Evolutionary conservation across 2,888 invertebrate genomes (phyloP).

Genomic region (Auanema freiburgensis): DNA sequence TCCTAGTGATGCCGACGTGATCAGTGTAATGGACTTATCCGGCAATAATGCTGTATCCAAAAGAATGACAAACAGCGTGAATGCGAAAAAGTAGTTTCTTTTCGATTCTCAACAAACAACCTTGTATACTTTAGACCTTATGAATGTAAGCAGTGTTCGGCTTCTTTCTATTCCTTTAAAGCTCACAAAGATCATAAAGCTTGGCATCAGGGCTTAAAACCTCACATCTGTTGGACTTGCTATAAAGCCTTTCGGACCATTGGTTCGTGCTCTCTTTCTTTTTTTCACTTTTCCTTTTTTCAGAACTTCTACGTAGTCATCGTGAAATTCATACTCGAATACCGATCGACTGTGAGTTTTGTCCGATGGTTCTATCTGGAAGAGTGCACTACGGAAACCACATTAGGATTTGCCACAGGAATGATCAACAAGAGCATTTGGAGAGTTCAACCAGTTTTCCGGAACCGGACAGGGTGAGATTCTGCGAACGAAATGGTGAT

Average conservation of each 20-base stretch:
- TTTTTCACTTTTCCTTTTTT: not conserved
- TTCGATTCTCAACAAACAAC: not conserved
- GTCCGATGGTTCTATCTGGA: conserved; percentile 24
- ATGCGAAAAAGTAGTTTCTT: not conserved
- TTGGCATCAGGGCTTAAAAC: conserved; percentile 27
- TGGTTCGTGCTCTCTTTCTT: conserved; percentile 23
- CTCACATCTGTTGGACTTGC: conserved; percentile 42
- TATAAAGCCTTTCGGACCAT: conserved; percentile 40
- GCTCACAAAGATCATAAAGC: conserved; percentile 31
- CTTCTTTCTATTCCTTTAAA: conserved; percentile 21
- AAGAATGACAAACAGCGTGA: not conserved
- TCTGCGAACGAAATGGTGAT: too few species aligned
- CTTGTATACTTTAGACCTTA: conserved; percentile 11
- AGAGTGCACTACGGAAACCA: conserved; percentile 30
- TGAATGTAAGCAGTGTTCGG: conserved; percentile 17
- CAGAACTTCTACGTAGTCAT: conserved; percentile 33
- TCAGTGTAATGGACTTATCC: not conserved
- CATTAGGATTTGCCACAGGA: conserved; percentile 13
- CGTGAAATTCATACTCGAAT: conserved; percentile 31
- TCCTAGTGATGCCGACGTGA: not conserved
- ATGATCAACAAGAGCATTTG: not conserved
- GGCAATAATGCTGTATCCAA: conserved; percentile 6
- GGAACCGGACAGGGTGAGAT: not conserved
- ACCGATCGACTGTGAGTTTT: conserved; percentile 33
- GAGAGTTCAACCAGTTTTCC: not conserved